Conservation (phyloP, 2,113 vertebrate species). For the Alligator mississippiensis region DNA sequence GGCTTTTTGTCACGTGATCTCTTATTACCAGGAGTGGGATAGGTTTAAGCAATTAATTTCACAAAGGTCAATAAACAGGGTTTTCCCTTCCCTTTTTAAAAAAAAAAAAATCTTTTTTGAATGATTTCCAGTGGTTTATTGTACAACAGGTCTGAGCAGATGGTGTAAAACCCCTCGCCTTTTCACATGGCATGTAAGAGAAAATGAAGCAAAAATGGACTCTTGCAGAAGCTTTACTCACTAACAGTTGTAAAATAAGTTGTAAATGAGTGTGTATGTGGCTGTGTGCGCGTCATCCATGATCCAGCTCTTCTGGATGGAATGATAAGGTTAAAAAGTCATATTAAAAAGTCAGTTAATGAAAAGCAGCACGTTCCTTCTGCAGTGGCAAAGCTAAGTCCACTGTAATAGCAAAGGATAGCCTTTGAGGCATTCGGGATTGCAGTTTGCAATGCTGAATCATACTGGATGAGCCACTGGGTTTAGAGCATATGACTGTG, state of each 20-base stretch:
- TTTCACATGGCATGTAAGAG: background rate
- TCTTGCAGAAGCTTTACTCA: background rate
- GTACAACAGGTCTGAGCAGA: background rate
- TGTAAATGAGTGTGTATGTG: no score
- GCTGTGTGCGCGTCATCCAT: background rate
- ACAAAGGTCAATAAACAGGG: constrained; percentile 60
- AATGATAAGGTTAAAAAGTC: background rate
- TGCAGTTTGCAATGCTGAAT: background rate
- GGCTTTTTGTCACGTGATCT: constrained; percentile 9
- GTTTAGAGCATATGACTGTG: background rate
- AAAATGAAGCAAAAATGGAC: background rate
- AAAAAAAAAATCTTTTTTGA: constrained; percentile 49
- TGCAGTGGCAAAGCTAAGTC: no score
- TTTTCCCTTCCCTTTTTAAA: background rate
- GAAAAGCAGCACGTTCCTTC: background rate
- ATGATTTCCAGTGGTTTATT: constrained; percentile 56
- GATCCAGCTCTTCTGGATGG: no score
- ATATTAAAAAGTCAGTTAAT: background rate
- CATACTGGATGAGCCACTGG: background rate
- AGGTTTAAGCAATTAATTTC: background rate
- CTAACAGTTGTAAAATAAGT: background rate
- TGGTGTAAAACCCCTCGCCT: constrained; percentile 28
- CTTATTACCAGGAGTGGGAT: constrained; percentile 8
- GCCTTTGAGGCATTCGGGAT: background rate
- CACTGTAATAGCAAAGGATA: background rate